These are phyloP conservation scores for Campoletis sonorensis DNA, from an alignment of 1,140 invertebrate genomes.

Conservation along the genomic window DNA sequence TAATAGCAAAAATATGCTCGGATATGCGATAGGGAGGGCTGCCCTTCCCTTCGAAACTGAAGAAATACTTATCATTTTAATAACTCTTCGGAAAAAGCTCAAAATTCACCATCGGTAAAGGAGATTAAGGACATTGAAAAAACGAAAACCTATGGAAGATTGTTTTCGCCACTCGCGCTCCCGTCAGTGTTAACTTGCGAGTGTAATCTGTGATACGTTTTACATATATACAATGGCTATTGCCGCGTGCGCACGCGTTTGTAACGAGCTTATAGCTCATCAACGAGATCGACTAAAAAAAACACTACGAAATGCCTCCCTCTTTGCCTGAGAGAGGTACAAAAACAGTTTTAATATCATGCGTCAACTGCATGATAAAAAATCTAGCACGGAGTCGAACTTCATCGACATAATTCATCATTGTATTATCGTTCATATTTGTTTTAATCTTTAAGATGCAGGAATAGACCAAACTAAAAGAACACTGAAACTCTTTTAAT, in stretches of 20 bases:
- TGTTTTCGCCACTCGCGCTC: constrained; percentile 15
- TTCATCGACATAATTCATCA: constrained; percentile 2
- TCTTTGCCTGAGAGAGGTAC: too few relatives aligned
- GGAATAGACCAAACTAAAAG: too few relatives aligned
- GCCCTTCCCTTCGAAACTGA: too few relatives aligned
- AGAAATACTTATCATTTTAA: too few relatives aligned
- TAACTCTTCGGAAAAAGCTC: too few relatives aligned
- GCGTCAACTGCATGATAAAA: background rate
- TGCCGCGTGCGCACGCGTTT: constrained; percentile 17
- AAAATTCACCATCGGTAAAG: background rate
- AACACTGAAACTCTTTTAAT: background rate
- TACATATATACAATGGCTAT: constrained; percentile 29
- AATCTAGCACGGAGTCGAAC: background rate
- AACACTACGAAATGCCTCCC: too few relatives aligned
- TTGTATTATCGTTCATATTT: background rate
- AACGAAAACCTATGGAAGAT: background rate
- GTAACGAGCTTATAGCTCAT: constrained; percentile 1
- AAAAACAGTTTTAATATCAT: too few relatives aligned
- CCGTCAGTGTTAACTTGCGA: constrained; percentile 61
- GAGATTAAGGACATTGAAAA: background rate
- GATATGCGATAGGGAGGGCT: constrained; percentile 67
- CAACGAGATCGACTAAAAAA: background rate
- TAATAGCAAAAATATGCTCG: constrained; percentile 67
- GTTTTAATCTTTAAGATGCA: background rate
- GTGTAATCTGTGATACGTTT: constrained; percentile 67